Conservation (phyloP, 2,888 invertebrate genomes). For the Azorinus chamasolen region DNA sequence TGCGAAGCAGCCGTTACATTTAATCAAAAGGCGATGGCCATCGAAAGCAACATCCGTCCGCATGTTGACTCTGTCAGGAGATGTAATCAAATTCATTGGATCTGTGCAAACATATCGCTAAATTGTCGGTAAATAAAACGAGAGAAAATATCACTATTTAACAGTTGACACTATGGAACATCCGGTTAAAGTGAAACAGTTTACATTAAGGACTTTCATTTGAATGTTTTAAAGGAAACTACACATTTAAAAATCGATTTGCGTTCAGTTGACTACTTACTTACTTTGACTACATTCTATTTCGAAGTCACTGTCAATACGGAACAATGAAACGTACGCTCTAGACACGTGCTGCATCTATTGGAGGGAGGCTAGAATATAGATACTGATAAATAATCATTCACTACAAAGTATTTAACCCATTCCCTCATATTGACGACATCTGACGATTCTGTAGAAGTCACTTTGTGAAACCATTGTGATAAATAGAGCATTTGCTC, state of each 20-base stretch:
- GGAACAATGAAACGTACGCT: too few relatives aligned
- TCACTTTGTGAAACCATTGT: too few relatives aligned
- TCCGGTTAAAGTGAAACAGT: too few relatives aligned
- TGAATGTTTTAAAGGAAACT: background rate
- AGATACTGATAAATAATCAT: too few relatives aligned
- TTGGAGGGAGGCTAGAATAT: too few relatives aligned
- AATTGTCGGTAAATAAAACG: background rate
- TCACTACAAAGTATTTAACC: too few relatives aligned
- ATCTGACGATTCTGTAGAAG: too few relatives aligned
- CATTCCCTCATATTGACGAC: too few relatives aligned
- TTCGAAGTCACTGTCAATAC: too few relatives aligned
- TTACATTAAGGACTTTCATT: background rate
- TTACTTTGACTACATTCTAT: background rate
- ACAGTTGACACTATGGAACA: too few relatives aligned
- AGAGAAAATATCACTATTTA: slow-evolving; percentile 4
- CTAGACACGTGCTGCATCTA: too few relatives aligned
- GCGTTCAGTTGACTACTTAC: background rate
- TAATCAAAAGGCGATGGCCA: background rate
- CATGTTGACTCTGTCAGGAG: background rate
- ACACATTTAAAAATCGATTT: slow-evolving; percentile 8
- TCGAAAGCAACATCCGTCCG: slow-evolving; percentile 1
- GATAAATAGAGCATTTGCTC: too few relatives aligned
- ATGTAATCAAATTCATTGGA: background rate
- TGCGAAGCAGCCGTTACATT: slow-evolving; percentile 11
- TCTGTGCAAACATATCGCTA: background rate